Evolutionary conservation across 2,113 vertebrate species (phyloP).

Genomic region (Percopsis transmontana): DNA sequence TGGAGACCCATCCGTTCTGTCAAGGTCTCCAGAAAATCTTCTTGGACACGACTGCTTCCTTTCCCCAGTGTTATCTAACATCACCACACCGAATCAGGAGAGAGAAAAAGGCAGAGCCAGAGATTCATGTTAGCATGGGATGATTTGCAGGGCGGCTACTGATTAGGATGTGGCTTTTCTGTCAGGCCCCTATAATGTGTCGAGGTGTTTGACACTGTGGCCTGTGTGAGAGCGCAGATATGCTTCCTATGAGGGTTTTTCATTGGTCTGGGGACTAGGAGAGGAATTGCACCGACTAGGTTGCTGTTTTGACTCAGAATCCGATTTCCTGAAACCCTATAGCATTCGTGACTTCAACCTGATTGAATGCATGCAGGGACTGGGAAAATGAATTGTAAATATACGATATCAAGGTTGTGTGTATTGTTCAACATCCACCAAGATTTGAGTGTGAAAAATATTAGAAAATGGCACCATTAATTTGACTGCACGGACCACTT

Average conservation of each 20-base stretch:
- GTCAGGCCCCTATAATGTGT: constrained; percentile 66
- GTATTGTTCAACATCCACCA: no score
- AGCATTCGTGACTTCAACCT: no score
- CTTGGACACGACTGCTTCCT: constrained; percentile 67
- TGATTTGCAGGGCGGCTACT: constrained; percentile 67
- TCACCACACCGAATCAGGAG: constrained; percentile 39
- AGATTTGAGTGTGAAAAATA: no score
- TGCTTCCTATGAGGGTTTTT: constrained; percentile 29
- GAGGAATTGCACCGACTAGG: constrained; percentile 13
- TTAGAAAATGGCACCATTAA: no score
- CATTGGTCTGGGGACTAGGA: constrained; percentile 5
- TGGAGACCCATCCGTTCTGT: constrained; percentile 80
- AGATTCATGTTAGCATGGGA: constrained; percentile 49
- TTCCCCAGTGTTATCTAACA: constrained; percentile 47
- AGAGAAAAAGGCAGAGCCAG: constrained; percentile 13
- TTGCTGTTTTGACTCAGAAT: not conserved
- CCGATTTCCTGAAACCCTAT: no score
- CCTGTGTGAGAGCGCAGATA: constrained; percentile 12
- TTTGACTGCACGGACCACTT: no score
- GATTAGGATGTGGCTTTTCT: constrained; percentile 65
- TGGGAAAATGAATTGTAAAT: no score
- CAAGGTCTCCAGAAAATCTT: constrained; percentile 76
- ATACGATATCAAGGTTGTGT: no score
- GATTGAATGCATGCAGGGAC: no score
- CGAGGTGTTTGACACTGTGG: constrained; percentile 49